Evolutionary conservation across 2,797 vertebrate genomes (phyloP).

Genomic region (Phaenicophaeus curvirostris): DNA sequence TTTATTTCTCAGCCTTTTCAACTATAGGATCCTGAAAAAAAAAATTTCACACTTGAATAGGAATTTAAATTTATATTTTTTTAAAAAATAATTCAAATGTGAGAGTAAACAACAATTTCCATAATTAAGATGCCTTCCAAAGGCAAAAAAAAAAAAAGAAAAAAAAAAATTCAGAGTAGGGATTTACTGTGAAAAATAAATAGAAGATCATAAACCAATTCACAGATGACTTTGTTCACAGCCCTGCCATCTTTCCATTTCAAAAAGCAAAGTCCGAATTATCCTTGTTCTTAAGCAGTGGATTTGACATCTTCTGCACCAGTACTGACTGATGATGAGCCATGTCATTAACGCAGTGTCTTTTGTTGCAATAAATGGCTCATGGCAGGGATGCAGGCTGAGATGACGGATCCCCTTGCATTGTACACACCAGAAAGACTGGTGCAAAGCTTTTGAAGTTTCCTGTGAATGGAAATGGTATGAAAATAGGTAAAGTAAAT

Average conservation of each 20-base stretch:
- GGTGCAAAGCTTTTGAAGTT: constrained; percentile 55
- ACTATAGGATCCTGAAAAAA: background rate
- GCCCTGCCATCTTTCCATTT: constrained; percentile 35
- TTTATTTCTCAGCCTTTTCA: background rate
- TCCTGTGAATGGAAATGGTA: constrained; percentile 22
- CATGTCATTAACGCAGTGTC: background rate
- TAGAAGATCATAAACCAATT: constrained; percentile 29
- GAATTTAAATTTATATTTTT: background rate
- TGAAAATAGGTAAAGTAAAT: constrained; percentile 15
- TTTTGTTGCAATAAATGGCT: constrained; percentile 68
- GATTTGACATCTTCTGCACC: constrained; percentile 55
- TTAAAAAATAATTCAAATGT: no score
- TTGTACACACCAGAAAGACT: constrained; percentile 8
- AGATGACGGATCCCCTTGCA: constrained; percentile 17
- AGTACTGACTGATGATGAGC: constrained; percentile 60
- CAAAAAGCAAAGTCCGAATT: constrained; percentile 49
- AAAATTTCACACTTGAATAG: background rate
- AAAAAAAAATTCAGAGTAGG: background rate
- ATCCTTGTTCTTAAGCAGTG: constrained; percentile 58
- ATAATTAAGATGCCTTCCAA: no score
- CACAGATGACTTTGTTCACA: constrained; percentile 30
- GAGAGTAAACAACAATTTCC: no score
- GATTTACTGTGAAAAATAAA: background rate
- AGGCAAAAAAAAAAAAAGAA: background rate
- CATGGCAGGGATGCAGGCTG: constrained; percentile 53